Conservation (phyloP, 2,113 vertebrate species). For the Paratilapia polleni region DNA sequence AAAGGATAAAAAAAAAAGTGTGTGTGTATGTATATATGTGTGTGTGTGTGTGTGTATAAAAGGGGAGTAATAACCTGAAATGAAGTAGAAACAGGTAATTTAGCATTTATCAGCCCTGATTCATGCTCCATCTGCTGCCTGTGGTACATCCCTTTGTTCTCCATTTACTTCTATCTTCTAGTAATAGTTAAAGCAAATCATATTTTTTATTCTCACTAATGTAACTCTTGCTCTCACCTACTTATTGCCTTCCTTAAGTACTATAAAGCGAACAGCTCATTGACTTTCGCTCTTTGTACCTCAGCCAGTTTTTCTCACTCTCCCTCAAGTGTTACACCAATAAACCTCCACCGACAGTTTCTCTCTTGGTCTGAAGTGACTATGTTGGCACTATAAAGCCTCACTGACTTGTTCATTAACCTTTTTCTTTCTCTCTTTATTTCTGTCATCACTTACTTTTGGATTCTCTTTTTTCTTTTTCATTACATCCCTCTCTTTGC, state of each 20-base stretch:
- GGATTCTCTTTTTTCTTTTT: not conserved
- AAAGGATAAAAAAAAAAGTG: no score
- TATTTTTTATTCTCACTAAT: not conserved
- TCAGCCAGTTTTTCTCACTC: slow-evolving; percentile 6
- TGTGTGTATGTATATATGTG: no score
- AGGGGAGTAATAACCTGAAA: no score
- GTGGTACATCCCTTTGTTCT: not conserved
- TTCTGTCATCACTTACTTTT: not conserved
- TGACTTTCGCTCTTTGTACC: not conserved
- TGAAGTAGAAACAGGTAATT: no score
- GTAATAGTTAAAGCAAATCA: not conserved
- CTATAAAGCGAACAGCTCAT: not conserved
- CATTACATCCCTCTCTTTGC: not conserved
- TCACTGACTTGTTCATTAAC: slow-evolving; percentile 13
- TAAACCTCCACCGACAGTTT: not conserved
- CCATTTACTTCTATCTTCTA: not conserved
- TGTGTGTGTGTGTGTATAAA: no score
- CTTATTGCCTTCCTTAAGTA: not conserved
- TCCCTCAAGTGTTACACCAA: slow-evolving; percentile 7
- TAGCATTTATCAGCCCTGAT: no score
- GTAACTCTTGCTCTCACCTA: not conserved
- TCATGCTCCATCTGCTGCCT: no score
- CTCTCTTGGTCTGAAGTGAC: not conserved
- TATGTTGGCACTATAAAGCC: not conserved
- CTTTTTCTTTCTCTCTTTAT: not conserved